phyloP scores from a whole-genome alignment of 1,140 invertebrate species.

The Mamestra configurata region DNA sequence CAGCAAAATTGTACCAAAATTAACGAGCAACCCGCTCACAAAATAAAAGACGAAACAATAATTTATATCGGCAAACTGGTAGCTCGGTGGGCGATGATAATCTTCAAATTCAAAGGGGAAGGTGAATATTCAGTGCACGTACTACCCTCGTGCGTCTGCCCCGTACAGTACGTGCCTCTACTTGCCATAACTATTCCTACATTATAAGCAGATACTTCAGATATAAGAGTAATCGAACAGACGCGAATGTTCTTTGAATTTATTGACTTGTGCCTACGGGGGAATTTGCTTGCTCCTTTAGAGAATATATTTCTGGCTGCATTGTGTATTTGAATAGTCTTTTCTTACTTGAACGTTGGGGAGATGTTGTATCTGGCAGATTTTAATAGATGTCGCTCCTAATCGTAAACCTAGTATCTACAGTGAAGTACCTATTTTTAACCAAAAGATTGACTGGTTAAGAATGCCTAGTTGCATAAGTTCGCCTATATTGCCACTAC shows the following conservation, averaged over 20 bases:
- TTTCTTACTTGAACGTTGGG: not conserved
- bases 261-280: slow-evolving; percentile 3
- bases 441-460: no score
- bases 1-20: slow-evolving; percentile 4
- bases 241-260: slow-evolving; percentile 35
- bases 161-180: slow-evolving; percentile 49
- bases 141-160: slow-evolving; percentile 53
- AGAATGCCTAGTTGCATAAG: no score
- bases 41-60: slow-evolving; percentile 34
- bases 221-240: slow-evolving; percentile 44
- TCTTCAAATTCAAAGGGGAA: slow-evolving; percentile 55
- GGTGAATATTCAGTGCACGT: slow-evolving; percentile 55
- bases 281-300: not conserved
- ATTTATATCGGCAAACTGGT: slow-evolving; percentile 39
- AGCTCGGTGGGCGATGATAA: slow-evolving; percentile 46
- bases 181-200: slow-evolving; percentile 53
- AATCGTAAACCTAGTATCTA: no score
- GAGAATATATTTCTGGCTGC: not conserved
- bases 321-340: not conserved
- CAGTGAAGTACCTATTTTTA: no score
- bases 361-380: no score
- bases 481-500: no score
- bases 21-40: not conserved
- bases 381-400: no score
- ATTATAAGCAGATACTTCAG: slow-evolving; percentile 50